Conservation (phyloP, 2,113 vertebrate genomes). For the Erythrolamprus reginae region DNA sequence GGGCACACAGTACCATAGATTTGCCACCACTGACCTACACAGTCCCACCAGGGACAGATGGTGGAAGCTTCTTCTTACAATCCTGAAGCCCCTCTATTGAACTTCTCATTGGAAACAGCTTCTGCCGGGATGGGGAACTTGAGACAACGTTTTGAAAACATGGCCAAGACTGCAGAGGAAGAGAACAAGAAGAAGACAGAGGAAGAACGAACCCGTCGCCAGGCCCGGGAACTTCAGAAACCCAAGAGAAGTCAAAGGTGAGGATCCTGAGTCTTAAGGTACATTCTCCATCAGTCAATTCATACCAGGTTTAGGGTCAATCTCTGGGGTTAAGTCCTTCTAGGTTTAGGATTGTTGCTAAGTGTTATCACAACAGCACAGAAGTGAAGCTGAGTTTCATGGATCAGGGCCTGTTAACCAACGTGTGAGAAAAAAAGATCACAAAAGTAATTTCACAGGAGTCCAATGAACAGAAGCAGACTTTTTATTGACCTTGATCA, state of each 20-base stretch:
- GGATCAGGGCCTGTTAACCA: neutral
- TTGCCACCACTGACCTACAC: too few relatives aligned
- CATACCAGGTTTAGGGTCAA: neutral
- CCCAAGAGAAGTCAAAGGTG: conserved; percentile 46
- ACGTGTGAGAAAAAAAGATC: too few relatives aligned
- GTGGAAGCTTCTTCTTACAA: accelerated
- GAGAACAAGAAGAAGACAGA: conserved; percentile 75
- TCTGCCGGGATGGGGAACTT: conserved; percentile 77
- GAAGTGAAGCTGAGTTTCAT: neutral
- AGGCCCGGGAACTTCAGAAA: conserved; percentile 67
- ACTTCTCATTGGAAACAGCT: conserved; percentile 18
- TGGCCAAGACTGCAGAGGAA: conserved; percentile 77
- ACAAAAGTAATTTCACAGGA: too few relatives aligned
- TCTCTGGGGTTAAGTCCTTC: neutral
- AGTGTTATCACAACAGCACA: neutral
- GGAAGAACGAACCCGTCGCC: conserved; percentile 69
- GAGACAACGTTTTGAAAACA: conserved; percentile 83
- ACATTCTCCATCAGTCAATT: too few relatives aligned
- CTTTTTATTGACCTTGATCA: too few relatives aligned
- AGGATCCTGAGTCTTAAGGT: neutral
- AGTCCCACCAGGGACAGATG: too few relatives aligned
- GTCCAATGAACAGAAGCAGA: too few relatives aligned
- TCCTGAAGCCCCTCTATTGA: neutral
- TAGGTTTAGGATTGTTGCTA: neutral
- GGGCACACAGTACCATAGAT: too few relatives aligned